Conservation (phyloP, 2,113 vertebrate genomes). For the human (Homo sapiens) region GRCh38 chr13:23667001-23667500, state of each 20-base stretch:
- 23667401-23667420: neutral
- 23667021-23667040: neutral
- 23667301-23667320: neutral
- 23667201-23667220: neutral
- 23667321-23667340: neutral
- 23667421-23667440: accelerated
- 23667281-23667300: neutral
- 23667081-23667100: neutral
- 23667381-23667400: too few species aligned
- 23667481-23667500: accelerated
- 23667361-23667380: neutral
- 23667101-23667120: neutral
- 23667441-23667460: accelerated
- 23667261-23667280: neutral
- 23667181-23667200: neutral
- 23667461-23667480: accelerated
- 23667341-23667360: neutral
- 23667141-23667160: neutral
- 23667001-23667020: neutral
- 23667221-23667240: neutral
- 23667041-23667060: neutral
- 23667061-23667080: neutral
- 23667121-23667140: too few species aligned
- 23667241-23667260: neutral
- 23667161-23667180: neutral